Percentiles rank a stretch among this genome's conserved stretches.
Evolutionary conservation across 2,797 vertebrate genomes (phyloP).

Genomic region (Danio tinwini): DNA sequence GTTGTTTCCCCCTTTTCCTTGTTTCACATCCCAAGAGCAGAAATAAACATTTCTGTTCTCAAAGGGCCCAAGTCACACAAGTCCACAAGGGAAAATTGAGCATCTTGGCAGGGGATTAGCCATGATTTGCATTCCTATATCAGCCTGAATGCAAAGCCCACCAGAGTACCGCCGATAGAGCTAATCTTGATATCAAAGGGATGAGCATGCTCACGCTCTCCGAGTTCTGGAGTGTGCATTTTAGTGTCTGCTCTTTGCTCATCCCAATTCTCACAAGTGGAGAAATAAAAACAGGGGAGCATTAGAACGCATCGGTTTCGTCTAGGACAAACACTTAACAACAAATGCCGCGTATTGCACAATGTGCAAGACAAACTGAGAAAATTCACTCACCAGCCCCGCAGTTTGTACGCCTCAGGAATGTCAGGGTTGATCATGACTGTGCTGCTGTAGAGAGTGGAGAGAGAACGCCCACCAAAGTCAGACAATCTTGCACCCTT

Average conservation of each 20-base stretch:
- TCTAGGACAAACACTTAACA: slow-evolving; percentile 23
- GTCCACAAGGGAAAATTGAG: slow-evolving; percentile 25
- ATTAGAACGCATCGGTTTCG: slow-evolving; percentile 39
- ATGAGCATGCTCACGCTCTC: slow-evolving; percentile 59
- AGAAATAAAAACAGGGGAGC: slow-evolving; percentile 20
- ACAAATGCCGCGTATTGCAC: neutral
- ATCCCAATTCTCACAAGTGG: slow-evolving; percentile 54
- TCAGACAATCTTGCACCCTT: slow-evolving; percentile 94
- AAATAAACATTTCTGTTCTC: slow-evolving; percentile 32
- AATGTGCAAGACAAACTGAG: neutral
- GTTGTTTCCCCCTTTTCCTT: slow-evolving; percentile 2
- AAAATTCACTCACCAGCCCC: slow-evolving; percentile 88
- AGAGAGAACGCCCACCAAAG: slow-evolving; percentile 93
- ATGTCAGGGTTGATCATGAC: slow-evolving; percentile 94
- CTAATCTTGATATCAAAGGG: slow-evolving; percentile 74
- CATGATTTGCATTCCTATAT: slow-evolving; percentile 70
- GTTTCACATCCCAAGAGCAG: slow-evolving; percentile 15
- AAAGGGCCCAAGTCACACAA: slow-evolving; percentile 4
- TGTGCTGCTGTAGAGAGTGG: slow-evolving; percentile 90
- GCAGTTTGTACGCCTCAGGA: slow-evolving; percentile 93
- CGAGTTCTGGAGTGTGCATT: slow-evolving; percentile 62
- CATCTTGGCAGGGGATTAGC: slow-evolving; percentile 67
- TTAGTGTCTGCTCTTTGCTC: slow-evolving; percentile 52
- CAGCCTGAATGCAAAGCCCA: slow-evolving; percentile 62
- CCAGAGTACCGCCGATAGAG: slow-evolving; percentile 51